Base-by-base conservation (phyloP, 2,113 vertebrate genomes). In the Calyptomena viridis region DNA sequence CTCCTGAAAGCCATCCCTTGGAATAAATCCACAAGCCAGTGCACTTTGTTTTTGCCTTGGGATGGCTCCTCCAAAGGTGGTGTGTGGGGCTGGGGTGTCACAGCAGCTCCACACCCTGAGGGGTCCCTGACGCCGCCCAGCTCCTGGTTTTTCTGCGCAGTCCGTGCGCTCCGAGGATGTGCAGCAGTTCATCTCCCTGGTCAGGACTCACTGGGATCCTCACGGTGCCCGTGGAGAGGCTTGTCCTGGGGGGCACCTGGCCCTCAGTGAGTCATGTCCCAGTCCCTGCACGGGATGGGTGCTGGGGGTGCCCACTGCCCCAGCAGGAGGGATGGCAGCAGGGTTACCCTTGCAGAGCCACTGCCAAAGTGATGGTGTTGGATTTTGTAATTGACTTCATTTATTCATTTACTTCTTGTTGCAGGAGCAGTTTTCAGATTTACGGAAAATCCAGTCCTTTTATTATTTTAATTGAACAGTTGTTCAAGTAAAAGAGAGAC, bases 401-500 rank as follows among this genome's bases (percentile, higher is more conserved):
- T 46, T 62, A n/a, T 60, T 67, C 8, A 4, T 53, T 49, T 66
- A 33, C 24, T 31, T 39, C 84, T 62, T 56, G 75, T 53, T 81
- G 94, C 81, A 82, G 91, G 67, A 92, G 50, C 60, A 52, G 52
- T 66, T 93, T 49, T 75, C 73, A 81, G 84, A 80, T 35, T 37
- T 84, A 82, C 35, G 81, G 74, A 76, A 84, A 88, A 84, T 56
- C 63, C 72, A 50, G 78, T 77, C 46, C 23, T 30, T 37, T 68
- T 84, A 60, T 58, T 14, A 24, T 27, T 62, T 62, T 28, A 28
- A 68, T 47, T 67, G 50, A 95, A 39, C 58, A n/a, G 53, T 52
- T 87, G 66, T 77, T 95, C 69, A 55, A 89, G 86, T 93, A 35
- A 78, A 82, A 89, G 84, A 90, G 47, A 55, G 87, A 63, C 89